Base-by-base conservation (phyloP, 2,888 invertebrate species). In the Loripinus fragilis region DNA sequence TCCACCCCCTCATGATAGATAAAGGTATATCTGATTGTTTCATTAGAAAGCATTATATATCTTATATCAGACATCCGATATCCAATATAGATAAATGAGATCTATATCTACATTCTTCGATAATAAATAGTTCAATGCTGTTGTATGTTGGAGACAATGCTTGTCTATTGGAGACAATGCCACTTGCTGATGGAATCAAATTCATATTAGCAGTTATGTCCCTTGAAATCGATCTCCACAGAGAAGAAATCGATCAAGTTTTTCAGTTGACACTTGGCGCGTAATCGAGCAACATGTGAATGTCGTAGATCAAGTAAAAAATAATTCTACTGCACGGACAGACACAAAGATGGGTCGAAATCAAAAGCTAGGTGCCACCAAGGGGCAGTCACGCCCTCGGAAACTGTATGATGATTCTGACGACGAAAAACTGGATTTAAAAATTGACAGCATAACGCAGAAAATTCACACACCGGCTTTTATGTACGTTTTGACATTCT, bases 401-500 rank as follows among this genome's bases (percentile, higher is more conserved):
- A 88, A 88, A 80, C 83, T 90, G 20, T 88, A 88, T 60, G 88
- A 89, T 35, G 90, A 89, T 55, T 80, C 87, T 1, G 90, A 90
- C 45, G 90, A 90, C 23, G 90, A 90, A 77, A 87, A 83, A 66
- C 69, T 90, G 66, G 88, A 88, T 79, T 85, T 91, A 73, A 91
- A 90, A 87, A 80, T 91, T 69, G 91, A 91, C 85, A 87, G 86
- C 71, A 80, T 91, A 23, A 78, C 80, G 33, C 76, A 86, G 66
- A 86, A 82, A 65, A 64, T 81, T 12, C 78, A 81, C 69, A 90
- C 90, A 15, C 90, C 90, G 23, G 76, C 85, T 23, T 91, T 91
- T 82, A 87, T 92, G 75, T 93, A 93, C 85, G 81, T 93, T 42
- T 87, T 94, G 76, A 93, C 94, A 33, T 87, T 93, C 78, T 89